A percentile compares a stretch with the other conserved stretches of the same genome.
Conservation (phyloP, 2,888 invertebrate species). For the Psylliodes chrysocephalus region DNA sequence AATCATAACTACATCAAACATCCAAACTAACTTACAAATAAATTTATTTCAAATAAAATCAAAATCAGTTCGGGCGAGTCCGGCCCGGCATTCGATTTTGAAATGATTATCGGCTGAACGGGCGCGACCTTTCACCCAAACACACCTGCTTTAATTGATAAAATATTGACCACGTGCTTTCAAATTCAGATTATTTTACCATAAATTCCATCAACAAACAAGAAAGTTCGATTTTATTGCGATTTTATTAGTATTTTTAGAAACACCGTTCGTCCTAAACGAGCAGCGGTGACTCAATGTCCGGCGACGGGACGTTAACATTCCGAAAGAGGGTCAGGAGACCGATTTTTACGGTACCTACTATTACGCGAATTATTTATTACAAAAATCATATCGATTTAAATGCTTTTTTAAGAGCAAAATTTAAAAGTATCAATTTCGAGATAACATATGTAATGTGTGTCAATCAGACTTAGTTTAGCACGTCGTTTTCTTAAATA, state of each 20-base stretch:
- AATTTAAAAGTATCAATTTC: no score
- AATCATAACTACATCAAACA: no score
- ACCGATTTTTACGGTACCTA: no score
- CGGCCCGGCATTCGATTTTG: slow-evolving; percentile 29
- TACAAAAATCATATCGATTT: no score
- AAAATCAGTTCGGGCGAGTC: not conserved
- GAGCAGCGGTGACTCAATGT: not conserved
- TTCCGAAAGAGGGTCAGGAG: no score
- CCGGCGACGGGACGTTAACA: not conserved
- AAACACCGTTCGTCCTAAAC: slow-evolving; percentile 5
- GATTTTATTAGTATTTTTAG: slow-evolving; percentile 43
- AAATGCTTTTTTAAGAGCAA: no score
- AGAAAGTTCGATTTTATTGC: slow-evolving; percentile 43
- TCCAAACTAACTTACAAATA: no score
- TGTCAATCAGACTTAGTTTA: no score
- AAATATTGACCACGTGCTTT: slow-evolving; percentile 57
- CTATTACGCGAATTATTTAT: no score
- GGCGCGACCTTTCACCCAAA: slow-evolving; percentile 53
- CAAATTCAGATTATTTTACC: slow-evolving; percentile 53
- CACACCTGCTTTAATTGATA: slow-evolving; percentile 59
- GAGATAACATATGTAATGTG: no score
- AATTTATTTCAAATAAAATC: no score
- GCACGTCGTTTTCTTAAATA: no score
- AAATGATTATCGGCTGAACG: slow-evolving; percentile 47
- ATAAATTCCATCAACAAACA: slow-evolving; percentile 43